Evolutionary conservation across 1,140 invertebrate species (phyloP), one percentile per base, ranked within the genome.

Genomic region (Phymorhynchus buccinoides): DNA sequence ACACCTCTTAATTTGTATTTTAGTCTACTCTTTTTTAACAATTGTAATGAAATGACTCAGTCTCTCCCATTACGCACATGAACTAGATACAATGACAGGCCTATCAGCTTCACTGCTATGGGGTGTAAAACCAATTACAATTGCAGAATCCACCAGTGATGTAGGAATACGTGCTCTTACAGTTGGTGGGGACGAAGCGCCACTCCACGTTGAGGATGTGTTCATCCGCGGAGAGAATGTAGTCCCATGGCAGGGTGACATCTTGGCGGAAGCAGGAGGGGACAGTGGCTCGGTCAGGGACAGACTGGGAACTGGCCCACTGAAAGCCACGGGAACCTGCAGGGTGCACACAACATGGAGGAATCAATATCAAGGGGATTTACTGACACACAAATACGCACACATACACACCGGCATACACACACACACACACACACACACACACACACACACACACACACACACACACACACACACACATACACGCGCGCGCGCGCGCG

Each of bases 181-280:
- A 22, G 30, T 35, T 35, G 4, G 32, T 32, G 37, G n/a, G 22
- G 6, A 22, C 22, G 68, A 30, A 73, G 30, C 68, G n/a, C 68
- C 68, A 73, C 68, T 73, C 68, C 32, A 35, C 32, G 32, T 73
- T 37, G 2, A 73, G 6, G 68, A 73, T 9, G n/a, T 73, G 68
- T 73, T 73, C 68, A 6, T 73, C 32, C 68, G 68, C 68, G 2
- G 68, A 12, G n/a, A 7, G n/a, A 9, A 12, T 35, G 32, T 73
- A 73, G n/a, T 73, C 32, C 68, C 68, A 73, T n/a, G 30, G 30
- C 68, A 73, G 68, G 9, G 68, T 73, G n/a, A 73, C 32, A 32
- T 73, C 32, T 32, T 73, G 68, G 1, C 32, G 22, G 32, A 30
- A 9, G 32, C 68, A 73, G 30, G 68, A 6, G 3, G 68, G 30